Evolutionary conservation across 2,797 vertebrate genomes (phyloP).

Genomic region (Salarias fasciatus): DNA sequence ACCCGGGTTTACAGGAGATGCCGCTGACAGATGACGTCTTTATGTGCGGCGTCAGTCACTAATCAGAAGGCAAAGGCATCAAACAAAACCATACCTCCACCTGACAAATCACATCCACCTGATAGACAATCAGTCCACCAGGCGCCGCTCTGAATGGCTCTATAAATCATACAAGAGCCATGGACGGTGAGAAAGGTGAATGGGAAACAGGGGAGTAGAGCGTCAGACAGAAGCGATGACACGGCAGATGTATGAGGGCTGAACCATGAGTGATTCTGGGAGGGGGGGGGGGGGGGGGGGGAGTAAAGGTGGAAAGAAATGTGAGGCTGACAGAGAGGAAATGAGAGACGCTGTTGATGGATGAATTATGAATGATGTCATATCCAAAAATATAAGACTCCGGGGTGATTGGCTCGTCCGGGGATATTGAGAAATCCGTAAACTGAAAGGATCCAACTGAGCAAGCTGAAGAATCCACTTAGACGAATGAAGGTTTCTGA

Average conservation of each 20-base stretch:
- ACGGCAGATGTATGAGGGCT: conserved; percentile 18
- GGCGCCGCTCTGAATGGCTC: conserved; percentile 15
- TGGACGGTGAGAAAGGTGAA: conserved; percentile 8
- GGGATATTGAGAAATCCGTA: conserved; percentile 52
- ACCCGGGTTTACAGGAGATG: conserved; percentile 4
- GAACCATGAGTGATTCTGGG: conserved; percentile 23
- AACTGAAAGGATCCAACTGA: conserved; percentile 11
- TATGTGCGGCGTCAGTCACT: conserved; percentile 34
- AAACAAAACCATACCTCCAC: conserved; percentile 16
- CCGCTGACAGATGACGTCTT: conserved; percentile 22
- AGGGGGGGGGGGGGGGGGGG: background rate
- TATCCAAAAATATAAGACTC: conserved; percentile 77
- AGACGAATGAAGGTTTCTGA: conserved; percentile 21
- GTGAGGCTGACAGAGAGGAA: conserved; percentile 67
- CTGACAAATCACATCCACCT: conserved; percentile 45
- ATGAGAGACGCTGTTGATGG: conserved; percentile 75
- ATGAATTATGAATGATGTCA: conserved; percentile 76
- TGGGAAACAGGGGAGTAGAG: conserved; percentile 4
- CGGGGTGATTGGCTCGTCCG: conserved; percentile 46
- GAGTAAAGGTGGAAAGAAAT: conserved; percentile 23
- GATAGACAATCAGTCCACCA: conserved; percentile 56
- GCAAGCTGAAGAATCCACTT: conserved; percentile 10
- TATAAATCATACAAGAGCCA: conserved; percentile 45
- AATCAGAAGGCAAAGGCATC: conserved; percentile 34
- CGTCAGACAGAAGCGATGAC: conserved; percentile 10